phyloP scores from a whole-genome alignment of 2,888 invertebrate species.

The Xestia sexstrigata region DNA sequence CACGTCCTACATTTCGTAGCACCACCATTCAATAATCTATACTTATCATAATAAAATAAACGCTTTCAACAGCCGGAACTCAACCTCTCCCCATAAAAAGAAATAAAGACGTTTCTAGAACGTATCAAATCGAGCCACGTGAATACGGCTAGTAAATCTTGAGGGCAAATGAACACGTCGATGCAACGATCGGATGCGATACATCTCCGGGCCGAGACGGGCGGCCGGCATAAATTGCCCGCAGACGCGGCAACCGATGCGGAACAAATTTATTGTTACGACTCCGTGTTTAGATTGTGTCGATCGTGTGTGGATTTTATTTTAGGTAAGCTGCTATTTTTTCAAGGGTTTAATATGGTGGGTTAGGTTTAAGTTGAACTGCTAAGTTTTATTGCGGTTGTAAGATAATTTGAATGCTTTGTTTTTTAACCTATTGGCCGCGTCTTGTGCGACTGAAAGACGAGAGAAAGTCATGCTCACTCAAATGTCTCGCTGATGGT shows the following conservation, averaged over 20 bases:
- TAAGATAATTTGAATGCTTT: not conserved
- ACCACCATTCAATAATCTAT: not conserved
- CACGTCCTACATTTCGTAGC: not conserved
- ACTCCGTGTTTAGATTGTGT: constrained; percentile 64
- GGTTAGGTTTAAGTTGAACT: constrained; percentile 2
- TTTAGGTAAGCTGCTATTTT: constrained; percentile 44
- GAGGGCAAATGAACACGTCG: constrained; percentile 83
- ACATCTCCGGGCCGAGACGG: constrained; percentile 79
- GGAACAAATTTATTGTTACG: constrained; percentile 74
- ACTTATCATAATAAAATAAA: constrained; percentile 24
- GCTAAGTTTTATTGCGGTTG: not conserved
- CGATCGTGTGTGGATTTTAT: constrained; percentile 61
- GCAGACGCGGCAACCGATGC: constrained; percentile 80
- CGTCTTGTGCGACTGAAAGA: no score
- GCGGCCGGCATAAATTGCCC: constrained; percentile 79
- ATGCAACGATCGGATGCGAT: constrained; percentile 81
- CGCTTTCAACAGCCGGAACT: constrained; percentile 13
- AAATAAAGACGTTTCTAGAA: constrained; percentile 56
- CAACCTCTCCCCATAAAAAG: constrained; percentile 33
- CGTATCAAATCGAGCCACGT: constrained; percentile 66
- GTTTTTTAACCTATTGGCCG: not conserved
- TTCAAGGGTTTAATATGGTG: constrained; percentile 4
- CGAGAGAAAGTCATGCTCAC: no score
- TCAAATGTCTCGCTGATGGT: no score
- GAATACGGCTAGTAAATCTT: constrained; percentile 76